Evolutionary conservation across 2,113 vertebrate species (phyloP).

Genomic region (Polypterus bichir): DNA sequence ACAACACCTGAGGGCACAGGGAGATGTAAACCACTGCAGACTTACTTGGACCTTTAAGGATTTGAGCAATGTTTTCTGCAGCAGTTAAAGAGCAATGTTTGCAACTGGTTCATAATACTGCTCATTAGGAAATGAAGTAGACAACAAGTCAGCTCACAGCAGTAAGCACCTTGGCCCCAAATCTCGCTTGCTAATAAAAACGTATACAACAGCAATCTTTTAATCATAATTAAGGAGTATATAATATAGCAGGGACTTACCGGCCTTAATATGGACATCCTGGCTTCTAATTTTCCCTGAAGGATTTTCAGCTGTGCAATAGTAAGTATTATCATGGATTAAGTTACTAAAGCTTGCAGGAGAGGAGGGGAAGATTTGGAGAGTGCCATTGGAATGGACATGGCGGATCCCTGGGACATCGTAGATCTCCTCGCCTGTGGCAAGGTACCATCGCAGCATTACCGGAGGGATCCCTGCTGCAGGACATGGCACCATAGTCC

Average conservation of each 20-base stretch:
- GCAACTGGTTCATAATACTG: too few relatives aligned
- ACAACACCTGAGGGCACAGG: too few relatives aligned
- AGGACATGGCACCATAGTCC: constrained; percentile 95
- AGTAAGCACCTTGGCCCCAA: too few relatives aligned
- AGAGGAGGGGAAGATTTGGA: constrained; percentile 98
- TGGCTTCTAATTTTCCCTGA: constrained; percentile 99
- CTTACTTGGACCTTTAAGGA: too few relatives aligned
- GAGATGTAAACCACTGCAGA: too few relatives aligned
- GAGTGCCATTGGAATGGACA: constrained; percentile 95
- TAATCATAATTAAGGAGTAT: not conserved
- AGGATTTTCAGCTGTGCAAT: constrained; percentile 99
- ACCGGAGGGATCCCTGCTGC: constrained; percentile 84
- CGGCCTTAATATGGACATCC: constrained; percentile 99
- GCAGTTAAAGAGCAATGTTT: too few relatives aligned
- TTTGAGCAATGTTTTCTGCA: too few relatives aligned
- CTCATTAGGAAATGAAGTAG: too few relatives aligned
- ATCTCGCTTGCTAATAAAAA: too few relatives aligned
- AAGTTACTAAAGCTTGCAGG: constrained; percentile 99
- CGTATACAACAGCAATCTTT: too few relatives aligned
- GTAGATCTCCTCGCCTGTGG: constrained; percentile 97
- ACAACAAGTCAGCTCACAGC: too few relatives aligned
- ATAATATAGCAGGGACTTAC: constrained; percentile 43
- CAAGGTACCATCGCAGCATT: constrained; percentile 94
- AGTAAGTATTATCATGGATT: constrained; percentile 98
- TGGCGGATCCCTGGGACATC: constrained; percentile 97